phyloP scores from a whole-genome alignment of 2,888 invertebrate species.

The Drosophila barbarae region DNA sequence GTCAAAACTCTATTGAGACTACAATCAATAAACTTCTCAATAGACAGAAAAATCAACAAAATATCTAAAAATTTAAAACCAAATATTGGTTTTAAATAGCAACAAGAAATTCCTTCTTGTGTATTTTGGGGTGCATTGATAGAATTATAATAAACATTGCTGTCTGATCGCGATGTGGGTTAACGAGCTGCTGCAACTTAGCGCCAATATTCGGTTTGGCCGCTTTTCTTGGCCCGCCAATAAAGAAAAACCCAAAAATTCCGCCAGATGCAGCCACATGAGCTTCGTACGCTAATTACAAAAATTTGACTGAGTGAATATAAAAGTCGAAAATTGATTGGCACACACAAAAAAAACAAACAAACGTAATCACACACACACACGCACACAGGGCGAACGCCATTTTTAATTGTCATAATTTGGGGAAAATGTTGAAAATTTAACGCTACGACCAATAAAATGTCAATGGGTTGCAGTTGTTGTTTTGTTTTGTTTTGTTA shows the following conservation, averaged over 20 bases:
- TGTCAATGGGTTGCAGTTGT: constrained; percentile 38
- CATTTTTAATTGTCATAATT: constrained; percentile 63
- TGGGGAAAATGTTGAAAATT: constrained; percentile 48
- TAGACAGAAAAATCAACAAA: constrained; percentile 1
- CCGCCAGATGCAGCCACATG: constrained; percentile 54
- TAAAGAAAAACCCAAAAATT: constrained; percentile 37
- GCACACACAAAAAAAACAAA: constrained; percentile 55
- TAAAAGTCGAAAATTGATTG: constrained; percentile 74
- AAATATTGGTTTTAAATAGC: constrained; percentile 2
- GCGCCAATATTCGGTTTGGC: constrained; percentile 55
- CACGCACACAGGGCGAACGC: constrained; percentile 11
- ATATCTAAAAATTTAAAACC: background rate
- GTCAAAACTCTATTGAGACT: too few relatives aligned
- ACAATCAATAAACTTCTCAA: background rate
- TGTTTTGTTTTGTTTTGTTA: constrained; percentile 23
- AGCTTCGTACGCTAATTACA: constrained; percentile 61
- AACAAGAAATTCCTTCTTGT: constrained; percentile 4
- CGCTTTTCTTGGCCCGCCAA: constrained; percentile 55
- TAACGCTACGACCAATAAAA: constrained; percentile 53
- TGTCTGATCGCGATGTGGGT: constrained; percentile 41
- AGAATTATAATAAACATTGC: constrained; percentile 39
- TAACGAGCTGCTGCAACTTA: constrained; percentile 68
- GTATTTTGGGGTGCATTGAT: constrained; percentile 19
- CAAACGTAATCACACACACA: constrained; percentile 11
- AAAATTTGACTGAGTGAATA: constrained; percentile 68